Conservation (phyloP, 2,888 invertebrate species). For the Mesochorus sp. region DNA sequence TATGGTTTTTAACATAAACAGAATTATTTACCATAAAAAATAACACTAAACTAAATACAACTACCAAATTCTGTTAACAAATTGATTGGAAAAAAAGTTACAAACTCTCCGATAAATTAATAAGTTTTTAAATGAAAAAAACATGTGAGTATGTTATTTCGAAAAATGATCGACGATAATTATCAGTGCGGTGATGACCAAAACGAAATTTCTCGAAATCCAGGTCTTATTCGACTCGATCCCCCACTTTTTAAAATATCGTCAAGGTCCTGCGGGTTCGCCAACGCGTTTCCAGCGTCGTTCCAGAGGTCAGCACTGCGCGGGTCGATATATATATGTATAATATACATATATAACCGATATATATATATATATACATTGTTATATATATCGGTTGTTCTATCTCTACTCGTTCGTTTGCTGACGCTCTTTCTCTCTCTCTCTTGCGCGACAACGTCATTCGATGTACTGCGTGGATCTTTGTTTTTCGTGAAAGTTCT, state of each 20-base stretch:
- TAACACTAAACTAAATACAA: no score
- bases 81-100: no score
- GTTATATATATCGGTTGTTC: neutral
- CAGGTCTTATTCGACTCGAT: neutral
- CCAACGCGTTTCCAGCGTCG: conserved; percentile 15
- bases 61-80: no score
- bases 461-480: conserved; percentile 48
- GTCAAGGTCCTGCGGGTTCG: conserved; percentile 24
- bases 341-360: no score
- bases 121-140: no score
- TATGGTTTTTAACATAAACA: no score
- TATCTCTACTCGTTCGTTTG: neutral
- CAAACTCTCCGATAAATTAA: no score
- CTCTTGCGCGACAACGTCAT: neutral
- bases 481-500: conserved; percentile 67
- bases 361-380: no score
- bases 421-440: conserved; percentile 9
- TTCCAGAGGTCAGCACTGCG: conserved; percentile 58
- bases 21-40: no score
- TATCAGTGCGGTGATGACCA: neutral
- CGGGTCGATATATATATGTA: conserved; percentile 14
- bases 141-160: neutral
- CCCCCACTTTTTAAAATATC: neutral
- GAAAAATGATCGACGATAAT: neutral
- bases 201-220: neutral